Evolutionary conservation across 2,113 vertebrate genomes (phyloP).

Genomic region (Anguilla rostrata): DNA sequence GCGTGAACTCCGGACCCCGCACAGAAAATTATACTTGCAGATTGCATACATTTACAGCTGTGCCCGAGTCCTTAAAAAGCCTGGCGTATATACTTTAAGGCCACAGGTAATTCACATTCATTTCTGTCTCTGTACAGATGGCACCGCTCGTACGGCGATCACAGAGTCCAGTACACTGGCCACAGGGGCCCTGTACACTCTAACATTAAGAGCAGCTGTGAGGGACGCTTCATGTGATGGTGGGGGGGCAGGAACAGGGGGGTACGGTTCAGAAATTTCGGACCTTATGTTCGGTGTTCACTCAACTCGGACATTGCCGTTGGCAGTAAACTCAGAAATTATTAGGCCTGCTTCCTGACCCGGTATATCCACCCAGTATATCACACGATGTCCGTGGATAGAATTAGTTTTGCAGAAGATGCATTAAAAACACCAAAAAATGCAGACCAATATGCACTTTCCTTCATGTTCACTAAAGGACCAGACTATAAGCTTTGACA

Average conservation of each 20-base stretch:
- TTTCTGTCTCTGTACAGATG: background rate
- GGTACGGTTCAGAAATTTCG: no score
- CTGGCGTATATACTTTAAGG: background rate
- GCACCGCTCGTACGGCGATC: background rate
- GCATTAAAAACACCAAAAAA: no score
- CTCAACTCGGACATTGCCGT: no score
- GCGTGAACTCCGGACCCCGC: background rate
- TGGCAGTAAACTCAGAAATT: no score
- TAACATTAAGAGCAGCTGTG: no score
- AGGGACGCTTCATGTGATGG: no score
- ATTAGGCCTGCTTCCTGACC: no score
- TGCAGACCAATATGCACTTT: background rate
- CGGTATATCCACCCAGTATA: no score
- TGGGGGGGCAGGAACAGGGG: no score
- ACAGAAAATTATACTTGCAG: background rate
- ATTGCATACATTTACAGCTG: background rate
- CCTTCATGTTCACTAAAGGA: constrained; percentile 36
- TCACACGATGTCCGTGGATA: no score
- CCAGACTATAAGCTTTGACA: constrained; percentile 2
- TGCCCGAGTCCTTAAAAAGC: background rate
- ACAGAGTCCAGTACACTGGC: background rate
- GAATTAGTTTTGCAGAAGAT: no score
- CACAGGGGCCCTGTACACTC: background rate
- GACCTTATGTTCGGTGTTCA: no score
- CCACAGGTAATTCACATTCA: background rate